Conservation (phyloP, 1,140 invertebrate genomes). For the Oryzaephilus surinamensis region DNA sequence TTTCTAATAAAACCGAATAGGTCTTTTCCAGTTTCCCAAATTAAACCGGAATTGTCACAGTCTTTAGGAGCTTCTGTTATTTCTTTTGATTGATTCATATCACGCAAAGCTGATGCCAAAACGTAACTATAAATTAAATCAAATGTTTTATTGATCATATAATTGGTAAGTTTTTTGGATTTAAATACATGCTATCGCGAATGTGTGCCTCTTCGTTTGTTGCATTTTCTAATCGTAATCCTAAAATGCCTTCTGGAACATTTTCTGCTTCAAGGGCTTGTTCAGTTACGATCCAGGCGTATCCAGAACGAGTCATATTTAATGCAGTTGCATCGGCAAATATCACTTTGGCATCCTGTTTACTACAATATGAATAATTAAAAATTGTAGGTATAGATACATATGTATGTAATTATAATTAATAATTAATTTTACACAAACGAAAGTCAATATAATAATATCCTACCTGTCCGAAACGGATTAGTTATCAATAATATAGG, state of each 20-base stretch:
- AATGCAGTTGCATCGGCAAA: slow-evolving; percentile 75
- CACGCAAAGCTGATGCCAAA: slow-evolving; percentile 73
- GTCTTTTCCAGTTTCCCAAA: slow-evolving; percentile 81
- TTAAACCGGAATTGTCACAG: slow-evolving; percentile 77
- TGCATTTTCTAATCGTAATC: slow-evolving; percentile 77
- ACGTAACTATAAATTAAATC: slow-evolving; percentile 46
- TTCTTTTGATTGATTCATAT: slow-evolving; percentile 74
- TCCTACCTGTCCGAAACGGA: too few relatives aligned
- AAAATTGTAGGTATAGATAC: neutral
- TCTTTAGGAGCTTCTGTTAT: slow-evolving; percentile 82
- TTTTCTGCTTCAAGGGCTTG: slow-evolving; percentile 80
- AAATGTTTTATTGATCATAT: slow-evolving; percentile 2
- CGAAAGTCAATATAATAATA: neutral
- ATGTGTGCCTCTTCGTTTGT: slow-evolving; percentile 84
- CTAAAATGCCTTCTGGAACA: slow-evolving; percentile 77
- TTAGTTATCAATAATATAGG: too few relatives aligned
- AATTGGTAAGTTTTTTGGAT: too few relatives aligned
- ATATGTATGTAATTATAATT: too few relatives aligned
- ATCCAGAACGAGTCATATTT: slow-evolving; percentile 83
- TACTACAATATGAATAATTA: slow-evolving; percentile 48
- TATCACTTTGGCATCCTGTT: slow-evolving; percentile 79
- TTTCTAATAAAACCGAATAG: slow-evolving; percentile 62
- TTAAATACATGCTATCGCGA: slow-evolving; percentile 68
- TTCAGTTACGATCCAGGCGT: slow-evolving; percentile 96
- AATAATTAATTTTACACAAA: neutral